These are phyloP conservation scores for Scaptomyza pallida DNA, from an alignment of 1,140 invertebrate genomes.

Conservation along the genomic window DNA sequence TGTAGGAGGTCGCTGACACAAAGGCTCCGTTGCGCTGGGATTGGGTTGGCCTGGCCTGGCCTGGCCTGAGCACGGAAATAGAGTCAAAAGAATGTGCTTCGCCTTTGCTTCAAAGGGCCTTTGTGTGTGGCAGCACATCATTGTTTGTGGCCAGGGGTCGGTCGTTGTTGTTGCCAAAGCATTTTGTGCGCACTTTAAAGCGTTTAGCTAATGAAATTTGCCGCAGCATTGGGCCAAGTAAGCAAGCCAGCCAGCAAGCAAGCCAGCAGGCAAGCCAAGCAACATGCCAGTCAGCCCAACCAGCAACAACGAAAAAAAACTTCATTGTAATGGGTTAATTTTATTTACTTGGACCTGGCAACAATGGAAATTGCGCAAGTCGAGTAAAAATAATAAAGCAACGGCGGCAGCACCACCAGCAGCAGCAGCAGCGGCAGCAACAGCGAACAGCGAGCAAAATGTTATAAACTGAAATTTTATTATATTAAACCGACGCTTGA, in stretches of 20 bases:
- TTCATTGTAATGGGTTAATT: slow-evolving; percentile 79
- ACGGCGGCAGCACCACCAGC: slow-evolving; percentile 14
- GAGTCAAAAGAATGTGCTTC: slow-evolving; percentile 78
- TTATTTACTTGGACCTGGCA: slow-evolving; percentile 65
- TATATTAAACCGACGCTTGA: slow-evolving; percentile 78
- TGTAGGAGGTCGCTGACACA: slow-evolving; percentile 20
- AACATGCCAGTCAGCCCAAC: slow-evolving; percentile 33
- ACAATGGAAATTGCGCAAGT: slow-evolving; percentile 60
- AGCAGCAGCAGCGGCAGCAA: not conserved
- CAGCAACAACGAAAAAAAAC: slow-evolving; percentile 60
- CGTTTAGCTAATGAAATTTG: slow-evolving; percentile 79
- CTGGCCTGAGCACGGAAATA: slow-evolving; percentile 53
- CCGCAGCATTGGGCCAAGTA: slow-evolving; percentile 44
- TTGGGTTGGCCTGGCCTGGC: too few relatives aligned
- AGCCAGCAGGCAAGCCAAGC: not conserved
- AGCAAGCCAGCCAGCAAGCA: slow-evolving; percentile 8
- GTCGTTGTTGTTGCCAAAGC: slow-evolving; percentile 28
- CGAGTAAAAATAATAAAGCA: slow-evolving; percentile 74
- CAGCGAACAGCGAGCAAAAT: slow-evolving; percentile 44
- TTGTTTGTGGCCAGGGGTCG: slow-evolving; percentile 48
- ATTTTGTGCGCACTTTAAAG: slow-evolving; percentile 78
- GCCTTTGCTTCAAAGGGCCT: slow-evolving; percentile 73
- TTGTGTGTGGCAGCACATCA: slow-evolving; percentile 46
- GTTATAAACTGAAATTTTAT: slow-evolving; percentile 78
- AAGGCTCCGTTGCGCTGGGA: slow-evolving; percentile 33